Evolutionary conservation across 2,797 vertebrate species (phyloP).

Genomic region (Neoniphon sammara): DNA sequence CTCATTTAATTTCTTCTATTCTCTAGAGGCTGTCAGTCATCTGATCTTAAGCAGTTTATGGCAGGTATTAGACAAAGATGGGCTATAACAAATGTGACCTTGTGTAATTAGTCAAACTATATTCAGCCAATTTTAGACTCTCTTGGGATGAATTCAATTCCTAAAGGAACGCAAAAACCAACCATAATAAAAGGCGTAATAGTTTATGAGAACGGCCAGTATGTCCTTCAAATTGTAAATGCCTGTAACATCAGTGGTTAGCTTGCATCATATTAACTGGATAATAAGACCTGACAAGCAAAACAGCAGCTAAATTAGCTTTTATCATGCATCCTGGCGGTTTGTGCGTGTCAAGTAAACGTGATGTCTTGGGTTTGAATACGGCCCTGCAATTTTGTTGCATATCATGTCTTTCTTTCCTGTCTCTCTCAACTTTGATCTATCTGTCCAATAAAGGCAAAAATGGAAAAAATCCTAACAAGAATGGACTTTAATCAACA

Average conservation of each 20-base stretch:
- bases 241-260: too few relatives aligned
- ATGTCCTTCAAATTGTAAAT: neutral
- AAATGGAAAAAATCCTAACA: too few relatives aligned
- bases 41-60: constrained; percentile 22
- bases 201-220: neutral
- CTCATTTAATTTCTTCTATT: constrained; percentile 55
- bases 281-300: neutral
- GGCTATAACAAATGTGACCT: constrained; percentile 55
- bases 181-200: constrained; percentile 3
- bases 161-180: constrained; percentile 10
- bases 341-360: too few relatives aligned
- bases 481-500: too few relatives aligned
- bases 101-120: constrained; percentile 54
- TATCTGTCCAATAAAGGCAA: too few relatives aligned
- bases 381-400: too few relatives aligned
- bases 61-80: constrained; percentile 20
- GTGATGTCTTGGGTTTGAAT: too few relatives aligned
- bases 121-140: constrained; percentile 48
- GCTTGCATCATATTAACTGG: neutral
- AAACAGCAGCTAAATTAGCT: neutral
- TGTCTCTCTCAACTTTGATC: too few relatives aligned
- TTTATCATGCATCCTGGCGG: too few relatives aligned
- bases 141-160: constrained; percentile 20
- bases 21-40: constrained; percentile 31
- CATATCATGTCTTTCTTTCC: too few relatives aligned